Evolutionary conservation across 2,888 invertebrate species (phyloP).

Genomic region (Aphodius sticticus): DNA sequence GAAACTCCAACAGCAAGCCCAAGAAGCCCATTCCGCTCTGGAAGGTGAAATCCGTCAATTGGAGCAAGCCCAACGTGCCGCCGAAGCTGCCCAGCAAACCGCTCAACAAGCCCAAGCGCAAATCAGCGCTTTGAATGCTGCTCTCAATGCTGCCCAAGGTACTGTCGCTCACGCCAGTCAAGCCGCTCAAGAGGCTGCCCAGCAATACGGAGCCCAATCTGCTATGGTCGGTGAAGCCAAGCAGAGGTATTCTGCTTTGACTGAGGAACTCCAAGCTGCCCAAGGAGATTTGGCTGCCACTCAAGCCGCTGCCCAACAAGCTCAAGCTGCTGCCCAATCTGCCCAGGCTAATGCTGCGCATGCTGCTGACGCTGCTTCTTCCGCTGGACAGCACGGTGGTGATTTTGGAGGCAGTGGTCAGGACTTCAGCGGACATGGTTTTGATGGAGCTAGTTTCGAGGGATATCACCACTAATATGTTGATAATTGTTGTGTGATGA

Average conservation of each 20-base stretch:
- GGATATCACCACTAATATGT: constrained; percentile 28
- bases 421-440: constrained; percentile 13
- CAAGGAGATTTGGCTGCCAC: constrained; percentile 29
- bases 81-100: constrained; percentile 72
- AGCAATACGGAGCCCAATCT: constrained; percentile 75
- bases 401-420: constrained; percentile 22
- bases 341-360: constrained; percentile 32
- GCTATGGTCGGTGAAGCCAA: constrained; percentile 79
- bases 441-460: neutral
- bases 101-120: constrained; percentile 74
- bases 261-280: constrained; percentile 64
- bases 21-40: constrained; percentile 74
- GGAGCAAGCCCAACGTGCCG: constrained; percentile 76
- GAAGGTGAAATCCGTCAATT: constrained; percentile 78
- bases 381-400: constrained; percentile 22
- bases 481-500: no score
- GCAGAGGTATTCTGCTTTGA: constrained; percentile 69
- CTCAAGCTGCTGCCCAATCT: constrained; percentile 54
- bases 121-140: constrained; percentile 73
- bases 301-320: constrained; percentile 71
- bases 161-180: constrained; percentile 78
- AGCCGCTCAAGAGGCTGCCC: constrained; percentile 72
- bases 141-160: constrained; percentile 64
- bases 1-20: constrained; percentile 75
- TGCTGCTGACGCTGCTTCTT: constrained; percentile 28